Conservation (phyloP, 1,140 invertebrate species). For the Tenebrio molitor region DNA sequence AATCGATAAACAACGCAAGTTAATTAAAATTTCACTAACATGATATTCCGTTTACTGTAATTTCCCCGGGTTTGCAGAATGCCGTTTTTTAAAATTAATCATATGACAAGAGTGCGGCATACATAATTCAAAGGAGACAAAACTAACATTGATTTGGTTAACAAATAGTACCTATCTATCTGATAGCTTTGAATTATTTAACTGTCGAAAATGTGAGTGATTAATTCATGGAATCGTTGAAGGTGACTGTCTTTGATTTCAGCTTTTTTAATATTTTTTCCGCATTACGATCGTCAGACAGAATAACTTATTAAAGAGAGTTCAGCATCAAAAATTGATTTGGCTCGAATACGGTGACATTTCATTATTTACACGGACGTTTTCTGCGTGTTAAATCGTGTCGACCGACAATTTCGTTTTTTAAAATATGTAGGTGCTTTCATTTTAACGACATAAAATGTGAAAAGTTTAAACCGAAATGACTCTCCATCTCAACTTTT, state of each 20-base stretch:
- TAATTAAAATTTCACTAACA: no score
- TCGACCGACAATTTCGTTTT: not conserved
- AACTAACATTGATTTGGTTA: no score
- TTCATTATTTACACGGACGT: constrained; percentile 1
- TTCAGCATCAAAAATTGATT: not conserved
- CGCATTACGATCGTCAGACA: constrained; percentile 3
- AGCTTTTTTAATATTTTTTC: constrained; percentile 3
- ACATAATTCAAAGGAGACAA: no score
- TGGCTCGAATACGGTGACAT: not conserved
- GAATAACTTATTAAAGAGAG: constrained; percentile 2
- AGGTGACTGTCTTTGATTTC: constrained; percentile 18
- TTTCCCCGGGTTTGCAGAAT: no score
- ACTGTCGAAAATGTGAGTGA: no score
- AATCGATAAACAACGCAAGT: no score
- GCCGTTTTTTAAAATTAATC: no score
- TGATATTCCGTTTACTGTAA: no score
- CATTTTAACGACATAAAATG: constrained; percentile 18
- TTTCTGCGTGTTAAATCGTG: constrained; percentile 12
- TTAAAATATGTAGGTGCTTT: constrained; percentile 1
- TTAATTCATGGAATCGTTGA: no score
- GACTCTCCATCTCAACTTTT: constrained; percentile 31
- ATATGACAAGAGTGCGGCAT: no score
- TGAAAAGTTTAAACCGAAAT: constrained; percentile 29
- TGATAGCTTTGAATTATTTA: no score
- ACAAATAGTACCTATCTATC: no score